Percentiles rank a stretch among this genome's conserved stretches.
phyloP scores from a whole-genome alignment of 2,888 invertebrate genomes.

The Lordiphosa andalusiaca region DNA sequence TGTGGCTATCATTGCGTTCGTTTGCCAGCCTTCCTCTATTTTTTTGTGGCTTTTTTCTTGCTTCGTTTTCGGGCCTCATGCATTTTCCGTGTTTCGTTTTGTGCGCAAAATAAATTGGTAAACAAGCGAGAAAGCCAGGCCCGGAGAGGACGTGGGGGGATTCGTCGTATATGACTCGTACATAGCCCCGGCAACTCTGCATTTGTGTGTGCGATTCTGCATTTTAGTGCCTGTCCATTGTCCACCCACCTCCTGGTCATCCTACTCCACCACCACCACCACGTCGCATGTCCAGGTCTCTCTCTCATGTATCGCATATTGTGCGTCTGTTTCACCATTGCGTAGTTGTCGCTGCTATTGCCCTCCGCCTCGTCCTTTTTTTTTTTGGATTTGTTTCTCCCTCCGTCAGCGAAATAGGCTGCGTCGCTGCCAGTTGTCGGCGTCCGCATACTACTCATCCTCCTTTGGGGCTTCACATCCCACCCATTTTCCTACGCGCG shows the following conservation, averaged over 20 bases:
- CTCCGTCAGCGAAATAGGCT: slow-evolving; percentile 43
- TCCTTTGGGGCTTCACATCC: slow-evolving; percentile 7
- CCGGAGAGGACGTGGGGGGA: slow-evolving; percentile 9
- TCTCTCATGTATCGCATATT: slow-evolving; percentile 41
- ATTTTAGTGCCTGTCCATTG: slow-evolving; percentile 57
- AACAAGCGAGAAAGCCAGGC: slow-evolving; percentile 56
- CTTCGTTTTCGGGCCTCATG: slow-evolving; percentile 44
- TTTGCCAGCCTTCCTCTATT: slow-evolving; percentile 21
- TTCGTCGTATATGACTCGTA: slow-evolving; percentile 49
- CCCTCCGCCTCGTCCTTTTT: slow-evolving; percentile 19
- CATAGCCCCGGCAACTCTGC: slow-evolving; percentile 38
- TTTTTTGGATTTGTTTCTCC: slow-evolving; percentile 21
- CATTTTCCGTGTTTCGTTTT: slow-evolving; percentile 76
- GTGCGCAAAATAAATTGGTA: slow-evolving; percentile 75
- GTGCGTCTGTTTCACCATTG: slow-evolving; percentile 51
- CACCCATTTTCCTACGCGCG: slow-evolving; percentile 21
- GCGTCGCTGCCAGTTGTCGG: slow-evolving; percentile 25
- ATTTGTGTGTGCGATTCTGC: slow-evolving; percentile 30
- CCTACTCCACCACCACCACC: slow-evolving; percentile 3
- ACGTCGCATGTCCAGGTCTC: neutral
- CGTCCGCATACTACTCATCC: slow-evolving; percentile 12
- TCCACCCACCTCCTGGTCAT: slow-evolving; percentile 9
- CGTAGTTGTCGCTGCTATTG: slow-evolving; percentile 22
- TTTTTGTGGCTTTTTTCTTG: slow-evolving; percentile 15
- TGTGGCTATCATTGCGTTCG: slow-evolving; percentile 37